Conservation (phyloP, 2,113 vertebrate species). For the Python bivittatus region DNA sequence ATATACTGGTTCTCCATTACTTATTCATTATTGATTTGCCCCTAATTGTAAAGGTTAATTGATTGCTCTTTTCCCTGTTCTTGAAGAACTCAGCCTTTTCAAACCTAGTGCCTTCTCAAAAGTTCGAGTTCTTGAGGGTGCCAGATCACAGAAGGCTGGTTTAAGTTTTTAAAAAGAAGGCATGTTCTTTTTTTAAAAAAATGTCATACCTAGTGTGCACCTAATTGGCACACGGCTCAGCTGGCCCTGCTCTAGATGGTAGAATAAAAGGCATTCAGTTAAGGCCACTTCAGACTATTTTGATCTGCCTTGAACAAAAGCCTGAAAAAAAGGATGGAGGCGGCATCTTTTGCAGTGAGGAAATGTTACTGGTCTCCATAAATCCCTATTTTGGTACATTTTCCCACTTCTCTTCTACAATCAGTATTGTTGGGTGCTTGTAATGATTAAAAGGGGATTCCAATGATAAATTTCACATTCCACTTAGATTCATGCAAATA, state of each 20-base stretch:
- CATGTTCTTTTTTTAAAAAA: background rate
- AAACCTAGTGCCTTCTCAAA: background rate
- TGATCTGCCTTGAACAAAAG: background rate
- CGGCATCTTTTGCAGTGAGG: background rate
- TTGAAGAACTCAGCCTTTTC: background rate
- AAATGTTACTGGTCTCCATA: background rate
- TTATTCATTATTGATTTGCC: background rate
- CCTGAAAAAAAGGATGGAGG: background rate
- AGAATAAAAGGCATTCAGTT: background rate
- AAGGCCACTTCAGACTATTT: background rate
- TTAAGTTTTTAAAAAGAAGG: background rate
- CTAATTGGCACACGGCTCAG: background rate
- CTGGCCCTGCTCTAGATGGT: background rate
- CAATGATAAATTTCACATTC: background rate
- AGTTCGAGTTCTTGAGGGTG: background rate
- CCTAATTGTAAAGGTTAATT: background rate
- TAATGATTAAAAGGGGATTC: background rate
- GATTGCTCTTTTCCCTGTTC: background rate
- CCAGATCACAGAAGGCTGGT: background rate
- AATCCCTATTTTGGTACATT: background rate
- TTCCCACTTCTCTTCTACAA: background rate
- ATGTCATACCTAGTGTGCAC: background rate
- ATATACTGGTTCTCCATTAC: background rate
- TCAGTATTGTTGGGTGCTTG: background rate
- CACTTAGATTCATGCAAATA: background rate